These are phyloP conservation scores for Lepidothrix coronata DNA, from an alignment of 2,113 vertebrate species.

Conservation along the genomic window DNA sequence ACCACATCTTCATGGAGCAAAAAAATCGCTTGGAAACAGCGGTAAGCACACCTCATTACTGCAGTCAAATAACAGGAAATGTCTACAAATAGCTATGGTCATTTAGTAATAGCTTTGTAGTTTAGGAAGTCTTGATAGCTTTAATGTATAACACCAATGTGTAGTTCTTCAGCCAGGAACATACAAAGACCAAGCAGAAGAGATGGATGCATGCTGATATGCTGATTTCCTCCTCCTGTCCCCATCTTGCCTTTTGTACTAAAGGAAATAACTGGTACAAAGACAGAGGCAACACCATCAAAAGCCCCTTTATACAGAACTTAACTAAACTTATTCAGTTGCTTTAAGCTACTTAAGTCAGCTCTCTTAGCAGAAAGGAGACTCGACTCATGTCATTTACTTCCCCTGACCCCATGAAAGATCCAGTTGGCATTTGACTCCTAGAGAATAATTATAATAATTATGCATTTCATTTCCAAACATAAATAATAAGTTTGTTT, in stretches of 20 bases:
- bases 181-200: neutral
- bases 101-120: neutral
- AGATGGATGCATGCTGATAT: neutral
- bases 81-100: neutral
- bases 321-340: neutral
- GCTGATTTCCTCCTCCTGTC: neutral
- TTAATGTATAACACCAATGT: neutral
- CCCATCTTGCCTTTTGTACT: neutral
- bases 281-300: neutral
- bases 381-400: neutral
- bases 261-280: neutral
- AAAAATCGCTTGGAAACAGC: neutral
- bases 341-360: neutral
- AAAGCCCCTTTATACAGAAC: neutral
- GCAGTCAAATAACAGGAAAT: neutral
- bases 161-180: neutral
- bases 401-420: neutral
- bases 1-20: neutral
- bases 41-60: neutral
- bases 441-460: neutral
- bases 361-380: neutral
- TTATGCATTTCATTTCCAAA: conserved; percentile 11
- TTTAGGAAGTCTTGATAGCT: neutral
- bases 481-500: neutral
- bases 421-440: neutral